Percentiles rank a stretch among this genome's conserved stretches.
Conservation (phyloP, 2,797 vertebrate species). For the Acanthiza pusilla region DNA sequence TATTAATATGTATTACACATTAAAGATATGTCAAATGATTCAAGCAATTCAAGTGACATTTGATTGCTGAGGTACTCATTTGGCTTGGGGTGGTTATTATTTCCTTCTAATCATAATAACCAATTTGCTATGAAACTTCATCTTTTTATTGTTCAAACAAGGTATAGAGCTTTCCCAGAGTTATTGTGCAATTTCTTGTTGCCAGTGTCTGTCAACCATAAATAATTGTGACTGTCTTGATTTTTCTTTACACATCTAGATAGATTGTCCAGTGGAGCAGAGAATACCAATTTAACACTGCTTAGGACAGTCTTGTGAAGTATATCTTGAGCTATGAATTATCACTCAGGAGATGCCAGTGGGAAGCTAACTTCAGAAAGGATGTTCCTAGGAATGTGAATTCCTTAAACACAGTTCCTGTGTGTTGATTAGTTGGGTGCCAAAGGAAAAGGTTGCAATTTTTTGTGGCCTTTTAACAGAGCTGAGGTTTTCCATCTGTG, state of each 20-base stretch:
- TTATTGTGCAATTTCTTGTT: slow-evolving; percentile 47
- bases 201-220: slow-evolving; percentile 53
- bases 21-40: not conserved
- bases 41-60: not conserved
- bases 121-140: slow-evolving; percentile 16
- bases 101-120: slow-evolving; percentile 22
- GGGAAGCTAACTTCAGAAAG: slow-evolving; percentile 14
- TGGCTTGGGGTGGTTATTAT: slow-evolving; percentile 1
- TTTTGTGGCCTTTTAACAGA: not conserved
- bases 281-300: slow-evolving; percentile 46
- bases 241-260: slow-evolving; percentile 47
- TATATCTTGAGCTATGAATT: slow-evolving; percentile 13
- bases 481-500: not conserved
- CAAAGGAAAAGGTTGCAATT: not conserved
- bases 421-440: not conserved
- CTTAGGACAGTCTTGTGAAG: slow-evolving; percentile 43
- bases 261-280: slow-evolving; percentile 50
- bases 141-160: slow-evolving; percentile 41
- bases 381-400: not conserved
- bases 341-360: not conserved
- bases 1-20: not conserved
- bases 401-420: not conserved
- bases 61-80: not conserved
- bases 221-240: slow-evolving; percentile 53
- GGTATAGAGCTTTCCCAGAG: slow-evolving; percentile 4